Evolutionary conservation across 64 coral and sea anemone genomes (phyloP).

Genomic region (Montipora capricornis): DNA sequence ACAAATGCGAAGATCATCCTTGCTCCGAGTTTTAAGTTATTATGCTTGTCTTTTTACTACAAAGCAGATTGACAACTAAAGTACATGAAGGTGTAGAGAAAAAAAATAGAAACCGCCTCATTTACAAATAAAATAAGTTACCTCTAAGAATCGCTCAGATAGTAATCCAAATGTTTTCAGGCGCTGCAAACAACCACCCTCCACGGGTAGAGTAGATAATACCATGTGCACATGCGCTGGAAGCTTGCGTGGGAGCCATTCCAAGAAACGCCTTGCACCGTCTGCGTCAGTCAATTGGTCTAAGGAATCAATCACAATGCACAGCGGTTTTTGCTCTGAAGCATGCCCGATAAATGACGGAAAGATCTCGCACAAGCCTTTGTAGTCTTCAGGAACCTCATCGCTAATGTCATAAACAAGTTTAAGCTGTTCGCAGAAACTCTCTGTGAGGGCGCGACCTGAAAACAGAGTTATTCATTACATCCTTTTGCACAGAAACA

Average conservation of each 20-base stretch:
- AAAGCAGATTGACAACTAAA: not conserved
- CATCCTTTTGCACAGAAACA: not conserved
- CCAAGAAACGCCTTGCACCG: slow-evolving; percentile 59
- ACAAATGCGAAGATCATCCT: no score
- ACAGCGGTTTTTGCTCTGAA: slow-evolving; percentile 39
- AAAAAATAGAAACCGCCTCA: not conserved
- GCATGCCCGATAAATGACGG: slow-evolving; percentile 49
- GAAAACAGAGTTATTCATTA: not conserved
- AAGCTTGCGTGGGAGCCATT: slow-evolving; percentile 64
- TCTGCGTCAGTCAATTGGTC: slow-evolving; percentile 69
- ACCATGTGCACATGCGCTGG: slow-evolving; percentile 57
- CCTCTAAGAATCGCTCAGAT: slow-evolving; percentile 42
- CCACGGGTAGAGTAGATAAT: slow-evolving; percentile 60
- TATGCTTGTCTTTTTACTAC: no score
- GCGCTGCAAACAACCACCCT: slow-evolving; percentile 47
- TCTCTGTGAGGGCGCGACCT: slow-evolving; percentile 49
- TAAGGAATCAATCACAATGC: slow-evolving; percentile 64
- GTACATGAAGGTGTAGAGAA: not conserved
- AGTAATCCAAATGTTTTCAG: slow-evolving; percentile 55
- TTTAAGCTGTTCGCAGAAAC: slow-evolving; percentile 65
- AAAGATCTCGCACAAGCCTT: slow-evolving; percentile 51
- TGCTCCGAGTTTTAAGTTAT: no score
- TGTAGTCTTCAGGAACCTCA: slow-evolving; percentile 58
- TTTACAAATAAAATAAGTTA: not conserved
- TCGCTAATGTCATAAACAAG: slow-evolving; percentile 35